Base-by-base conservation (phyloP, 2,113 vertebrate species). In the Tinamus guttatus region DNA sequence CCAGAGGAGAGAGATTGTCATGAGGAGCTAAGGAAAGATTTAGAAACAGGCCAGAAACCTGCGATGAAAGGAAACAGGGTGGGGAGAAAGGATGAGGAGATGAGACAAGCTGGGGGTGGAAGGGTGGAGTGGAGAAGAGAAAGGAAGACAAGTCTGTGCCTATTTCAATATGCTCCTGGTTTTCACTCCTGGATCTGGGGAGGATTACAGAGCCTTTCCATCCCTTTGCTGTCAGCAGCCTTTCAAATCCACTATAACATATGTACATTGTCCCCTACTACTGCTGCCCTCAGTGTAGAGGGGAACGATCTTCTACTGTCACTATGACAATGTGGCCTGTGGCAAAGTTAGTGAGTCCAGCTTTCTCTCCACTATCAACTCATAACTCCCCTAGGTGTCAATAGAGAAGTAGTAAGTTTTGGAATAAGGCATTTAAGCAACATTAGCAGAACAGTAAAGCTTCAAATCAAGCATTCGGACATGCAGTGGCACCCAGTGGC, bases 11-110 rank as follows among this genome's bases (percentile, higher is more conserved):
- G 82, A 88, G 45, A 45, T 81, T 95, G 95, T 92, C 92, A 68
- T 32, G 32, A 64, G 34, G n/a, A 75, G 34, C 89, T 68, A 74
- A 81, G 83, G 90, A 94, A 90, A 95, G 94, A 94, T 93, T 93
- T 90, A 96, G 73, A 95, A 94, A 89, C 78, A 76, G 74, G 62
- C 89, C 75, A 91, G 70, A 79, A 97, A 96, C 96, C 96, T 97
- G 96, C 11, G 56, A 84, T 93, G 94, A 75, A 77, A 90, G 85
- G 56, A 69, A 96, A 90, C 95, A 92, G 96, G 96, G 95, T 94
- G 95, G 91, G 76, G 79, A 95, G 80, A 91, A 91, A 93, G 85
- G 87, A 87, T 36, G 84, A 87, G 68, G 64, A 93, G 94, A 83
- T 25, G 7, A 92, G 93, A 94, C 91, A 94, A 64, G 87, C 87